Evolutionary conservation across 2,113 vertebrate genomes (phyloP).

Genomic region (Picathartes gymnocephalus): DNA sequence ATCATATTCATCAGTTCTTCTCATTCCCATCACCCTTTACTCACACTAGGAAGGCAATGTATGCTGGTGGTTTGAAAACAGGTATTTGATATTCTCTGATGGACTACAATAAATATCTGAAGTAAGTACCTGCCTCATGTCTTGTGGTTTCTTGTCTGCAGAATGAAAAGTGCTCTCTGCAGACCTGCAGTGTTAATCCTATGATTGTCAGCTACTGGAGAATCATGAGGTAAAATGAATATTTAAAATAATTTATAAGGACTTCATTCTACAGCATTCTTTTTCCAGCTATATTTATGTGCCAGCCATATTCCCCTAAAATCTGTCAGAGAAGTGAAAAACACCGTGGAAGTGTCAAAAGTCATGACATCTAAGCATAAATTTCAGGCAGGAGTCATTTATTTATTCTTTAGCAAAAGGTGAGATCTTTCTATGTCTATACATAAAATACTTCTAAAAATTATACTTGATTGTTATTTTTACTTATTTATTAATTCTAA

Average conservation of each 20-base stretch:
- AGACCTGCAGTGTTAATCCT: not conserved
- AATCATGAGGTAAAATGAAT: constrained; percentile 2
- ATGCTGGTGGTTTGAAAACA: constrained; percentile 29
- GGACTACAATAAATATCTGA: constrained; percentile 41
- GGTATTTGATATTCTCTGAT: constrained; percentile 63
- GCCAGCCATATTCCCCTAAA: not conserved
- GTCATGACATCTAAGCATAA: not conserved
- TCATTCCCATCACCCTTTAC: not conserved
- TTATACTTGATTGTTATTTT: not conserved
- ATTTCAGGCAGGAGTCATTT: not conserved
- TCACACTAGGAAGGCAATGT: constrained; percentile 22
- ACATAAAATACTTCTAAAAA: not conserved
- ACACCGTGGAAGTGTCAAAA: not conserved
- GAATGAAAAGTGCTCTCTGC: not conserved
- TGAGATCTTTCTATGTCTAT: not conserved
- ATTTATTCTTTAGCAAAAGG: not conserved
- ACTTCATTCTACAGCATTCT: not conserved
- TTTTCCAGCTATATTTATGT: not conserved
- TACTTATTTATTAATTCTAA: not conserved
- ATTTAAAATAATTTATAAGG: not conserved
- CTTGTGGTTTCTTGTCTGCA: not conserved
- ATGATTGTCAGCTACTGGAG: not conserved
- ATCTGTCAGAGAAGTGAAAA: not conserved
- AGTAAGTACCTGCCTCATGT: not conserved
- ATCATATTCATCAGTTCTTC: not conserved